A percentile compares a stretch with the other conserved stretches of the same genome.
These are phyloP conservation scores for Cotesia glomerata DNA, from an alignment of 1,140 invertebrate species.

Conservation along the genomic window DNA sequence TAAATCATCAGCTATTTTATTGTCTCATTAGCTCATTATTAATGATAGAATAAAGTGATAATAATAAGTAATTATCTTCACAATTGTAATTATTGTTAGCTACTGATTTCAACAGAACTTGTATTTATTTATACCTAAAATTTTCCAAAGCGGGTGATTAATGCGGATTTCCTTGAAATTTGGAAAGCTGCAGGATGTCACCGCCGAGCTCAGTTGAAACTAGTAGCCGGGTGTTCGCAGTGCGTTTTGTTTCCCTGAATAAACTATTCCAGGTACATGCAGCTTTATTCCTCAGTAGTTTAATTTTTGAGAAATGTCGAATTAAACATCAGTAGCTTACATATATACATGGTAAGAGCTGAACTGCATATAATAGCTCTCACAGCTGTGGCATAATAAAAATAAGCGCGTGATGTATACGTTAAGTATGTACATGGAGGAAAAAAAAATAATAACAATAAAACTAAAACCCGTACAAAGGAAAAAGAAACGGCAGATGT, in stretches of 20 bases:
- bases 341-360: neutral
- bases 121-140: too few relatives aligned
- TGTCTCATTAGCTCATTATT: too few relatives aligned
- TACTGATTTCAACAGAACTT: too few relatives aligned
- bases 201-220: too few relatives aligned
- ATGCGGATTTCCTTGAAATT: too few relatives aligned
- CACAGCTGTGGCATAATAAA: neutral
- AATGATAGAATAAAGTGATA: too few relatives aligned
- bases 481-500: conserved; percentile 2
- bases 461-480: neutral
- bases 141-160: too few relatives aligned
- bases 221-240: neutral
- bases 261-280: neutral
- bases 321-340: neutral
- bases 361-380: neutral
- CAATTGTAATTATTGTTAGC: too few relatives aligned
- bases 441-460: neutral
- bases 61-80: too few relatives aligned
- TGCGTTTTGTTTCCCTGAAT: neutral
- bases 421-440: neutral
- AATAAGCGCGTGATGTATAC: too few relatives aligned
- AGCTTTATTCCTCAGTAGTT: neutral
- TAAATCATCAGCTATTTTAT: too few relatives aligned
- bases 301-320: conserved; percentile 1
- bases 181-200: too few relatives aligned